These are phyloP conservation scores for Imbricaverruca yamaguchii DNA, from an alignment of 2,888 invertebrate species.

Conservation along the genomic window DNA sequence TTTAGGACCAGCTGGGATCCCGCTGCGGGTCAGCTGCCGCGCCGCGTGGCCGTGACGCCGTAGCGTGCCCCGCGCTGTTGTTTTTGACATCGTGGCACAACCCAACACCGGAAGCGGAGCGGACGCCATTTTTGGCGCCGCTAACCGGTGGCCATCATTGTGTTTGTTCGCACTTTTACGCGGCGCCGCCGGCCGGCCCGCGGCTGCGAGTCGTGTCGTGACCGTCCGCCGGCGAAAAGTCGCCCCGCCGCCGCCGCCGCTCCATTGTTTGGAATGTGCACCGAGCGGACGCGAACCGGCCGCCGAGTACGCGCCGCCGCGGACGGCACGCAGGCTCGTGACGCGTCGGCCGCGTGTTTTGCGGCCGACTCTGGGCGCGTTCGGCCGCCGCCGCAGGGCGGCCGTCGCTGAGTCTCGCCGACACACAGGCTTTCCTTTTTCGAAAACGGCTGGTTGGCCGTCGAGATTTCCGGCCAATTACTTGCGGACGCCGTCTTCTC, in stretches of 20 bases:
- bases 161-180: constrained; percentile 17
- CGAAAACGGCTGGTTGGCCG: background rate
- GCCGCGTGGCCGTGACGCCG: background rate
- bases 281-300: background rate
- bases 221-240: background rate
- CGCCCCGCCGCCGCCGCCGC: background rate
- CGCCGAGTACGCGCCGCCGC: background rate
- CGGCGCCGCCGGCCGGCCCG: background rate
- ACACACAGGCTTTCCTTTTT: background rate
- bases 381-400: background rate
- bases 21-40: too few relatives aligned
- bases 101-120: background rate
- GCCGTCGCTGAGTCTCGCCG: background rate
- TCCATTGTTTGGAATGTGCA: constrained; percentile 11
- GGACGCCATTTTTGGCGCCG: background rate
- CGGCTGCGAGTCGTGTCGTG: background rate
- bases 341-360: background rate
- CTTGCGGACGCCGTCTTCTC: background rate
- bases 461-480: background rate
- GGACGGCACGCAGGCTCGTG: background rate
- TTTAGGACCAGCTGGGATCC: too few relatives aligned
- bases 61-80: too few relatives aligned
- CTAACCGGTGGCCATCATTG: constrained; percentile 20
- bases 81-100: too few relatives aligned
- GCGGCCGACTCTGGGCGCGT: background rate